phyloP scores from a whole-genome alignment of 2,888 invertebrate genomes.

The Enchytraeus crypticus region DNA sequence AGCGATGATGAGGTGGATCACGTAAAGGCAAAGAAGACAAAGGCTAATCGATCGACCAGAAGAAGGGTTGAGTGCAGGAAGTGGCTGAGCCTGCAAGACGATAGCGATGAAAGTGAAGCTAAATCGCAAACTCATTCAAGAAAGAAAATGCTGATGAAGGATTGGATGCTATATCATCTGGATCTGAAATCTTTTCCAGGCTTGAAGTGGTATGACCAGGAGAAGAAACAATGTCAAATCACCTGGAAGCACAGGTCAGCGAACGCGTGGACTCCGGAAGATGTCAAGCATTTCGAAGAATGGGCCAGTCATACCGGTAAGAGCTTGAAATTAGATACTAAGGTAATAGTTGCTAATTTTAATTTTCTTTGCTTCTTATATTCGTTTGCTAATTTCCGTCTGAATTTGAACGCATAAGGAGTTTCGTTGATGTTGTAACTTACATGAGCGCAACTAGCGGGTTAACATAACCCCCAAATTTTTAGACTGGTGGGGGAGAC shows the following conservation, averaged over 20 bases:
- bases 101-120: background rate
- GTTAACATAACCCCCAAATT: too few species aligned
- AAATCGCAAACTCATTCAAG: background rate
- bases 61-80: background rate
- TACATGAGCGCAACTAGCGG: too few species aligned
- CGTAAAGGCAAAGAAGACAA: background rate
- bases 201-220: constrained; percentile 32
- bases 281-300: constrained; percentile 35
- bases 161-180: constrained; percentile 36
- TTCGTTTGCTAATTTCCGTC: too few species aligned
- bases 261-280: constrained; percentile 33
- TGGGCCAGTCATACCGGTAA: constrained; percentile 43
- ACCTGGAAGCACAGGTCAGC: constrained; percentile 42
- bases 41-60: background rate
- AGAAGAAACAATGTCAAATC: constrained; percentile 32
- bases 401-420: too few species aligned
- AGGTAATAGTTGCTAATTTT: too few species aligned
- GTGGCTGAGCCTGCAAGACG: background rate
- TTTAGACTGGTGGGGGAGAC: too few species aligned
- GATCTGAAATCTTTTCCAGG: constrained; percentile 28
- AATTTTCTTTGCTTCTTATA: too few species aligned
- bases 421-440: too few species aligned
- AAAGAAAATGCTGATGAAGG: constrained; percentile 29
- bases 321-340: background rate
- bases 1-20: background rate